Evolutionary conservation across 2,797 vertebrate species (phyloP).

Genomic region (Cyprinodon diabolis): DNA sequence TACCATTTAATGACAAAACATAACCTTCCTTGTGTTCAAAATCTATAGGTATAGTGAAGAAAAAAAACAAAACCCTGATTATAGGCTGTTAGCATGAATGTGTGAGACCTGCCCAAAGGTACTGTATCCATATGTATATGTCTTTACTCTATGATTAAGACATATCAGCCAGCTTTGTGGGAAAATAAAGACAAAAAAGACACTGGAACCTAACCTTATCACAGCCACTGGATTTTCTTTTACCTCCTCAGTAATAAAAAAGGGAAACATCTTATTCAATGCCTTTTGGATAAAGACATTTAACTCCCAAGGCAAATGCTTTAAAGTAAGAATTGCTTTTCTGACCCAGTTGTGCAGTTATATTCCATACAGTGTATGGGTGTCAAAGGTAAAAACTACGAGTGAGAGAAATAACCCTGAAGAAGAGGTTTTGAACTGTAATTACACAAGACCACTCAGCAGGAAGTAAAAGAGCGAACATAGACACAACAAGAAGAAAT

Average conservation of each 20-base stretch:
- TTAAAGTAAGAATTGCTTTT: conserved; percentile 28
- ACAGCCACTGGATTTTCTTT: conserved; percentile 44
- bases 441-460: conserved; percentile 50
- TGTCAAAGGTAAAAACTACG: conserved; percentile 53
- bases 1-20: neutral
- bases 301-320: conserved; percentile 26
- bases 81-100: neutral
- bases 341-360: conserved; percentile 45
- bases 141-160: neutral
- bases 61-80: neutral
- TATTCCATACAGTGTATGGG: conserved; percentile 54
- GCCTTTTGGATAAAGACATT: conserved; percentile 37
- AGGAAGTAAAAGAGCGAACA: conserved; percentile 36
- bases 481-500: conserved; percentile 34
- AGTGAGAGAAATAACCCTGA: conserved; percentile 23
- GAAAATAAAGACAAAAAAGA: conserved; percentile 32
- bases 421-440: conserved; percentile 48
- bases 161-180: neutral
- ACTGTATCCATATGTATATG: neutral
- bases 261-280: conserved; percentile 26
- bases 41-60: no score
- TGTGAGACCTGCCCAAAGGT: neutral
- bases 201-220: neutral
- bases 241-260: conserved; percentile 40
- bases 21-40: no score